These are phyloP conservation scores for Aphodius granarius DNA, from an alignment of 2,888 invertebrate species.

Conservation along the genomic window DNA sequence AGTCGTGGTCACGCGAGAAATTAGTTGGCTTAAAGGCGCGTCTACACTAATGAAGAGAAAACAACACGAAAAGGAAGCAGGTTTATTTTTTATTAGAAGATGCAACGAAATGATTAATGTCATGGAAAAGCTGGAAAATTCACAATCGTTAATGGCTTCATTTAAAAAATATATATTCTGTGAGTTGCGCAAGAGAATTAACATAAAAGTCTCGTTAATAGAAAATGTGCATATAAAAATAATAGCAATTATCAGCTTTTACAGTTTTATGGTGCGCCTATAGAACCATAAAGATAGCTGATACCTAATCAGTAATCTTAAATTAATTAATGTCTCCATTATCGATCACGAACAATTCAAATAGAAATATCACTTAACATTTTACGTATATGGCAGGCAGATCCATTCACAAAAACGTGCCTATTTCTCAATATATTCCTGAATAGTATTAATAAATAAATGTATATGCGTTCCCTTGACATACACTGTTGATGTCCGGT, in stretches of 20 bases:
- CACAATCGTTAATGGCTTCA: too few relatives aligned
- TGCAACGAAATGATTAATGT: too few relatives aligned
- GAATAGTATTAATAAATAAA: not conserved
- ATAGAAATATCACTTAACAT: not conserved
- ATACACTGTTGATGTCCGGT: not conserved
- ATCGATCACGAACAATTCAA: not conserved
- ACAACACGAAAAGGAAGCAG: not conserved
- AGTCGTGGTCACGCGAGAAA: not conserved
- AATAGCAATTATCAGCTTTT: not conserved
- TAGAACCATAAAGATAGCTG: not conserved
- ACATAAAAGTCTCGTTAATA: not conserved
- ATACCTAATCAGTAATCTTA: not conserved
- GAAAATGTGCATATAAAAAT: not conserved
- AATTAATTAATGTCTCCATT: not conserved
- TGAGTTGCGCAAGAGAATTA: too few relatives aligned
- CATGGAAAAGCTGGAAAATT: too few relatives aligned
- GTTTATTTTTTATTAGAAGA: not conserved
- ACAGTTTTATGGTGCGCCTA: not conserved
- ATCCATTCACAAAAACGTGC: not conserved
- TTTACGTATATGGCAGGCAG: not conserved
- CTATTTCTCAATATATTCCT: not conserved
- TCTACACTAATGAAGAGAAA: not conserved
- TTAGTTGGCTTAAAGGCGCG: not conserved
- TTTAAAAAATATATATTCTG: too few relatives aligned
- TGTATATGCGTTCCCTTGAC: not conserved